Percentiles rank a stretch among this genome's conserved stretches.
Conservation (phyloP, 2,888 invertebrate species). For the Diplazon laetatorius region DNA sequence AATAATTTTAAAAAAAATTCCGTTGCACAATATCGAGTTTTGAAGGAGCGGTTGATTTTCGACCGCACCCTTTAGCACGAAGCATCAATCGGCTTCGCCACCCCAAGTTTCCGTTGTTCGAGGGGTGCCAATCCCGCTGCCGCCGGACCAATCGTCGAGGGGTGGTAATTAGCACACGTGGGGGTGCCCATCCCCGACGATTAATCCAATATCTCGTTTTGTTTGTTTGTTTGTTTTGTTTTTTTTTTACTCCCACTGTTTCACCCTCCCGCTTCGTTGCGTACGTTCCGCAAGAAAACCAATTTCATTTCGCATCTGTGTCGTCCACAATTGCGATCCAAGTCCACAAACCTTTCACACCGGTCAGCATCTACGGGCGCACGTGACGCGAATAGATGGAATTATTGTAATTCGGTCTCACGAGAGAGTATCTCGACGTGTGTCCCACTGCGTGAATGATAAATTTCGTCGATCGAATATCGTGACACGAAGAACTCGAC, state of each 20-base stretch:
- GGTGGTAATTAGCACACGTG: conserved; percentile 20
- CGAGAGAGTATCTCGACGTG: not conserved
- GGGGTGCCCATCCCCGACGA: not conserved
- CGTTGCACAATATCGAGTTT: conserved; percentile 34
- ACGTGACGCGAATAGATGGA: conserved; percentile 8
- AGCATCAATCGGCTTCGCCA: conserved; percentile 40
- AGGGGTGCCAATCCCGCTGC: conserved; percentile 15
- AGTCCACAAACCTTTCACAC: not conserved
- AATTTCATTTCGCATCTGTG: not conserved
- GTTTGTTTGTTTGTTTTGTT: no score
- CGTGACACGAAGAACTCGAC: not conserved
- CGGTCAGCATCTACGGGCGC: no score
- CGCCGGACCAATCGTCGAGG: not conserved
- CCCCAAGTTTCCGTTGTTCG: conserved; percentile 1
- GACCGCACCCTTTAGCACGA: conserved; percentile 49
- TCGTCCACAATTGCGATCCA: not conserved
- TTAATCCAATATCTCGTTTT: conserved; percentile 15
- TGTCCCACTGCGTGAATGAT: not conserved
- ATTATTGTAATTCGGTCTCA: conserved; percentile 9
- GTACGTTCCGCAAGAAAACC: not conserved
- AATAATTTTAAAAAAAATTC: no score
- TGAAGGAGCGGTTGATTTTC: conserved; percentile 48
- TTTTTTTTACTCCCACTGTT: no score
- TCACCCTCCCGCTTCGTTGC: no score
- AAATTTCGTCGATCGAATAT: conserved; percentile 1